These are phyloP conservation scores for Pica pica DNA, from an alignment of 2,113 vertebrate genomes.

Conservation along the genomic window DNA sequence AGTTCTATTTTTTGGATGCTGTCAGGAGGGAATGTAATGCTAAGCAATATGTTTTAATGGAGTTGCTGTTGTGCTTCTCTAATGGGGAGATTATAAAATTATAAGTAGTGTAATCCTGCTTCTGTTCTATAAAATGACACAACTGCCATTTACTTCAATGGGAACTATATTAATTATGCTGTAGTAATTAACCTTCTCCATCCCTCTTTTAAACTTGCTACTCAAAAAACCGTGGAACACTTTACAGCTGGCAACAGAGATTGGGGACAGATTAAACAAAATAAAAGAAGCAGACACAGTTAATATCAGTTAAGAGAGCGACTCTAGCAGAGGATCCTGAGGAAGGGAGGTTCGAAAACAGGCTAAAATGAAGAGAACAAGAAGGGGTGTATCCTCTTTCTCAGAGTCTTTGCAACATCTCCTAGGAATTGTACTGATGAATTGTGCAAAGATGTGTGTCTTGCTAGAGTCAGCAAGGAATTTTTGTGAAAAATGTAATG, in stretches of 20 bases:
- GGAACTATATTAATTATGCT: neutral
- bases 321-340: neutral
- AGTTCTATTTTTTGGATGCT: neutral
- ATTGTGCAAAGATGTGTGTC: neutral
- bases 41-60: slow-evolving; percentile 24
- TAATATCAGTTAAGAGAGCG: neutral
- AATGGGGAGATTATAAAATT: slow-evolving; percentile 44
- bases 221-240: neutral
- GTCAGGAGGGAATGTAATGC: neutral
- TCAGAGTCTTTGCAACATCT: neutral
- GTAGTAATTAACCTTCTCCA: slow-evolving; percentile 13
- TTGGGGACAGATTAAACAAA: neutral
- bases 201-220: neutral
- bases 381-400: neutral
- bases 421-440: neutral
- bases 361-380: neutral
- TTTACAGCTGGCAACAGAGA: neutral
- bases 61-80: neutral
- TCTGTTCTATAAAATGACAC: slow-evolving; percentile 20
- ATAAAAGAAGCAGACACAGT: neutral
- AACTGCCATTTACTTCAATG: neutral
- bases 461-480: neutral
- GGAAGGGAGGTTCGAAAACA: neutral
- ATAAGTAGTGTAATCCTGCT: slow-evolving; percentile 25
- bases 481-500: neutral